Evolutionary conservation across 2,888 invertebrate species (phyloP).

Genomic region (Lycia hirtaria): DNA sequence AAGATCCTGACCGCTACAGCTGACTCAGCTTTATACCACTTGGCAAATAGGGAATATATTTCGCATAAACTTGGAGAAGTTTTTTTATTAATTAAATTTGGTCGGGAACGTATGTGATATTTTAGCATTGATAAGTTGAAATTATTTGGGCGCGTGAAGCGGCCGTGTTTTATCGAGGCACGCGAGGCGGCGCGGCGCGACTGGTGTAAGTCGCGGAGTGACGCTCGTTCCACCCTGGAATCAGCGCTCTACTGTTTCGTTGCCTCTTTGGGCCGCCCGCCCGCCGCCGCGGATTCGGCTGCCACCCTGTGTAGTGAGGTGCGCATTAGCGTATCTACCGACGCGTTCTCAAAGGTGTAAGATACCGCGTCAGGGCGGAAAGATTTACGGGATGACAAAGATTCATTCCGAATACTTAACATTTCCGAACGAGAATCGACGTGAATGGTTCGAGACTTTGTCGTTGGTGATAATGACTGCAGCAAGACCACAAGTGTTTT

Average conservation of each 20-base stretch:
- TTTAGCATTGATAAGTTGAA: conserved; percentile 27
- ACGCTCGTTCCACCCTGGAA: conserved; percentile 33
- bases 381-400: too few species aligned
- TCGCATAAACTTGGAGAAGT: conserved; percentile 34
- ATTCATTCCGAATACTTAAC: too few species aligned
- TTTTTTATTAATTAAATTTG: conserved; percentile 27
- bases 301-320: conserved; percentile 35
- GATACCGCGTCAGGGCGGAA: neutral
- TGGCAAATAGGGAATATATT: conserved; percentile 48
- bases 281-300: conserved; percentile 13
- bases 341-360: neutral
- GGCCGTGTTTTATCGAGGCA: conserved; percentile 33
- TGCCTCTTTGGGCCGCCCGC: neutral
- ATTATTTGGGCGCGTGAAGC: conserved; percentile 21
- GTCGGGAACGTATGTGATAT: conserved; percentile 21
- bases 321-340: conserved; percentile 8
- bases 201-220: conserved; percentile 6
- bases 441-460: too few species aligned
- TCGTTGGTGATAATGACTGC: too few species aligned
- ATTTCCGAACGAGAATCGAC: too few species aligned
- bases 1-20: conserved; percentile 43
- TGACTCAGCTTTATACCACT: conserved; percentile 49
- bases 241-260: conserved; percentile 38
- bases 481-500: too few species aligned
- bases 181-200: conserved; percentile 25